A percentile compares a stretch with the other conserved stretches of the same genome.
These are phyloP conservation scores for Sebastes oblongus DNA, from an alignment of 2,797 vertebrate species.

Conservation along the genomic window DNA sequence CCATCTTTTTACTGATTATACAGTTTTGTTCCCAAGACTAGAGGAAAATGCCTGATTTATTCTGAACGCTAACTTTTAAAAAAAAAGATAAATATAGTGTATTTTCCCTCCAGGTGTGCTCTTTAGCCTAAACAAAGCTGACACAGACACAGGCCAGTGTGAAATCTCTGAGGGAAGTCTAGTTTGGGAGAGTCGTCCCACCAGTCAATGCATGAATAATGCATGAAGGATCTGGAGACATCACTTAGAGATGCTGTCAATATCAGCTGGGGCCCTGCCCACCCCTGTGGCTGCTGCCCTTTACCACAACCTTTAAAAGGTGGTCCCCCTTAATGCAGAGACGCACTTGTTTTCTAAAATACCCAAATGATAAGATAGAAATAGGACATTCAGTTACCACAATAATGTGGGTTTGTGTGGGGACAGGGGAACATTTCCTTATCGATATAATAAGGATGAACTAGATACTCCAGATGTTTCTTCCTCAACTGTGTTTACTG, in stretches of 20 bases:
- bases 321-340: conserved; percentile 61
- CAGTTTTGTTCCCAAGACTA: conserved; percentile 1
- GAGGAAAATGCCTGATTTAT: conserved; percentile 19
- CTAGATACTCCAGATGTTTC: neutral
- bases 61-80: conserved; percentile 28
- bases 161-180: conserved; percentile 71
- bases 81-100: conserved; percentile 30
- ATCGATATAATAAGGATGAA: neutral
- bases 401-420: neutral
- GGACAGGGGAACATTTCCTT: neutral
- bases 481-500: neutral
- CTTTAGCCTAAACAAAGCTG: conserved; percentile 60
- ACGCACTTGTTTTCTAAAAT: conserved; percentile 62
- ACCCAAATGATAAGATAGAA: conserved; percentile 45
- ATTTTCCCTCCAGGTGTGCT: conserved; percentile 45
- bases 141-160: conserved; percentile 58
- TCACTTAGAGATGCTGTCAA: conserved; percentile 80
- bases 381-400: conserved; percentile 16
- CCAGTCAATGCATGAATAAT: conserved; percentile 78
- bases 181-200: conserved; percentile 56
- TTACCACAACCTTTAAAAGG: conserved; percentile 80
- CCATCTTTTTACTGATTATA: neutral
- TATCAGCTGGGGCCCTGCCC: conserved; percentile 67
- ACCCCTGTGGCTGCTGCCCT: conserved; percentile 73
- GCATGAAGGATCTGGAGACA: conserved; percentile 78